Conservation (phyloP, 2,113 vertebrate species). For the Xenopus tropicalis region DNA sequence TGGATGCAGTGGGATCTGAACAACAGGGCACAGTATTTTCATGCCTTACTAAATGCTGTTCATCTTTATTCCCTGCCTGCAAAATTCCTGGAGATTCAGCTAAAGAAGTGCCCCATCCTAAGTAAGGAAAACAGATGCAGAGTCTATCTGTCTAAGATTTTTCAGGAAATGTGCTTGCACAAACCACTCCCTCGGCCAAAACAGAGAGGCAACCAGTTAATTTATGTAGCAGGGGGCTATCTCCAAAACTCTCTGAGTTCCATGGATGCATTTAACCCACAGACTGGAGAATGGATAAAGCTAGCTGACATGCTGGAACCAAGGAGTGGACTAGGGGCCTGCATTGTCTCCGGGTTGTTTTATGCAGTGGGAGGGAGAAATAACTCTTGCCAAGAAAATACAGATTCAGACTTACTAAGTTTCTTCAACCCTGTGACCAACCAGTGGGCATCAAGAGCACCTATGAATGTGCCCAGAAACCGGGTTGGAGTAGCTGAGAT, state of each 20-base stretch:
- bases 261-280: conserved; percentile 69
- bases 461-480: conserved; percentile 69
- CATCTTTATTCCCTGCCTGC: conserved; percentile 74
- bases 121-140: conserved; percentile 75
- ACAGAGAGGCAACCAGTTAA: conserved; percentile 67
- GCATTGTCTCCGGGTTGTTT: conserved; percentile 69
- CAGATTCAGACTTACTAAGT: conserved; percentile 62
- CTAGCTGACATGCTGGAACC: conserved; percentile 64
- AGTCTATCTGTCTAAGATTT: conserved; percentile 76
- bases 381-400: conserved; percentile 64
- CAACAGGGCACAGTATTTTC: conserved; percentile 68
- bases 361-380: conserved; percentile 72
- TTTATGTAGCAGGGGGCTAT: conserved; percentile 75
- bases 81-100: conserved; percentile 74
- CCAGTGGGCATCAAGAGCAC: conserved; percentile 66
- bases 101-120: conserved; percentile 74
- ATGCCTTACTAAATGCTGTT: conserved; percentile 74
- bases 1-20: conserved; percentile 74
- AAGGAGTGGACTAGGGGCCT: conserved; percentile 72
- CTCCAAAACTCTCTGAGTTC: conserved; percentile 61
- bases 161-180: conserved; percentile 75
- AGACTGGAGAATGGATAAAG: conserved; percentile 60
- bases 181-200: conserved; percentile 63
- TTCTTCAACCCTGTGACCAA: conserved; percentile 81
- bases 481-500: conserved; percentile 70